Evolutionary conservation across 2,797 vertebrate genomes (phyloP), one percentile per base, ranked within the genome.

Genomic region (Knipowitschia caucasica): DNA sequence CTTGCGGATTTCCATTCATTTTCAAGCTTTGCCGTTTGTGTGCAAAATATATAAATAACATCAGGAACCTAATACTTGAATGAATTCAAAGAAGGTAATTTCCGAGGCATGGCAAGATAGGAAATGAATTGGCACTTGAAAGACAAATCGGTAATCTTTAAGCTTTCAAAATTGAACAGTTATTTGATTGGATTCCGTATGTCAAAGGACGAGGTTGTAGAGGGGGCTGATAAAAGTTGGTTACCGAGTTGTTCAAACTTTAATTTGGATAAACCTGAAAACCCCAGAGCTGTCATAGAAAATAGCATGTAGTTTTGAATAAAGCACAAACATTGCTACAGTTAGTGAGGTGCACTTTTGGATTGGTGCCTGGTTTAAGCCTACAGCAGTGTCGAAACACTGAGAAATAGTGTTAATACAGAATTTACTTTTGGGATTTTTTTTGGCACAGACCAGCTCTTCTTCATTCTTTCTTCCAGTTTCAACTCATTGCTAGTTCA

Each of bases 241-340:
- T 36, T 17, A 15, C 14, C 9, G 33, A 36, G 23, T 50, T 26
- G 8, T 15, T 50, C n/a, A 26, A 50, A 50, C 6, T 50, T 50
- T 35, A 26, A 35, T 36, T 25, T 25, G 14, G 3, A n/a, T 36
- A 36, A 50, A 17, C 14, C 10, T 4, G 12, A 1, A 17, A 33
- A 25, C 24, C 7, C 47, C 6, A 11, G 7, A 25, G 33, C 33
- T 26, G 21, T n/a, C 31, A 50, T 6, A 50, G 6, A 4, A 4
- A 24, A 21, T 31, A 20, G 5, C 7, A 7, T 3, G 24, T 7
- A 21, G 14, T 15, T 23, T 31, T 24, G 10, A 14, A 20, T 29
- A n/a, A n/a, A n/a, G n/a, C n/a, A n/a, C n/a, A n/a, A n/a, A n/a
- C n/a, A n/a, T n/a, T n/a, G n/a, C n/a, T n/a, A 10, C 10, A 29